Base-by-base conservation (phyloP, 2,797 vertebrate species). In the Philypnodon macrostomus region DNA sequence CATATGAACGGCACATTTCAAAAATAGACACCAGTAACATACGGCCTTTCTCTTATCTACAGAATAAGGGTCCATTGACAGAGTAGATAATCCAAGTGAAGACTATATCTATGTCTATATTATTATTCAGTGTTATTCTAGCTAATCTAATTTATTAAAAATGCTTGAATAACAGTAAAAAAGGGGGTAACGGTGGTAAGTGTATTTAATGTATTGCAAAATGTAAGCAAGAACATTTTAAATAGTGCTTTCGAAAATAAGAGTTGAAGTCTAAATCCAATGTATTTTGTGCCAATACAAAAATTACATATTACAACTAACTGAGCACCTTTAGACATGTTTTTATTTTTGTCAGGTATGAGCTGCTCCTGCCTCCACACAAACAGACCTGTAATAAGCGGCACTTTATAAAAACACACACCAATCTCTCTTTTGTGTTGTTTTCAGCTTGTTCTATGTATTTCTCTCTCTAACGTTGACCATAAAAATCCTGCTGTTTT, bases 321-420 rank as follows among this genome's bases (percentile, higher is more conserved):
- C 27, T 29, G 12, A 10, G 1, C 9, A 42, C 41, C 17, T 17
- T 4, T n/a, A 19, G 13, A 23, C 7, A 1, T 47, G n/a, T n/a
- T n/a, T n/a, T 7, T 45, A n/a, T 45, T 47, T 33, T 13, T 32
- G 16, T 46, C 30, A 16, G 30, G 44, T 23, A n/a, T 19, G 18
- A 32, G 44, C 17, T 3, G 2, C 15, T 10, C 26, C 36, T 23
- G 27, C 47, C 33, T 36, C 8, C 37, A 41, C 39, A 16, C 38
- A 32, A 53, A 27, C 31, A 39, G 7, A 35, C n/a, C 38, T 48
- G 29, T 24, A 32, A 53, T 24, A 51, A 45, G 13, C 32, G 26
- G 5, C 45, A 36, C 57, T 68, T 73, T 38, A 57, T 73, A 56
- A 70, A 7, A 56, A 68, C n/a, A 63, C 26, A 7, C 54, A 31